phyloP scores from a whole-genome alignment of 2,797 vertebrate genomes.

The Crocidura indochinensis region DNA sequence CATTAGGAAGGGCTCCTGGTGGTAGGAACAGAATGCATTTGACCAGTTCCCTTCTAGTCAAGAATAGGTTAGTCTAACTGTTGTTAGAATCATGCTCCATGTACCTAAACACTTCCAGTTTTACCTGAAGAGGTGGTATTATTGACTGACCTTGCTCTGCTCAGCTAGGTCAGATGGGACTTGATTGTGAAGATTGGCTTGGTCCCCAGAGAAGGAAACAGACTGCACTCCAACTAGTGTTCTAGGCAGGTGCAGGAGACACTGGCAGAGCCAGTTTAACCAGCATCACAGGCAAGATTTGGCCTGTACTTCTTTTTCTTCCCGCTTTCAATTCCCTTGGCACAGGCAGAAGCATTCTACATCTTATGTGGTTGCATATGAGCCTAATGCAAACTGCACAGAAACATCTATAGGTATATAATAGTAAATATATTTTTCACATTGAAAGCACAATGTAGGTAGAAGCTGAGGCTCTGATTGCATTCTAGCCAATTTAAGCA shows the following conservation, averaged over 20 bases:
- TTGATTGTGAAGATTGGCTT: background rate
- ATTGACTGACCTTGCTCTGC: conserved; percentile 23
- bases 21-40: background rate
- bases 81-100: conserved; percentile 18
- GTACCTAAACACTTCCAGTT: conserved; percentile 37
- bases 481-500: conserved; percentile 55
- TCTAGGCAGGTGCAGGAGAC: conserved; percentile 53
- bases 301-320: background rate
- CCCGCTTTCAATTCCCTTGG: conserved; percentile 55
- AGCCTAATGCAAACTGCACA: conserved; percentile 13
- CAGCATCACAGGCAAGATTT: conserved; percentile 62
- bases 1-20: conserved; percentile 8
- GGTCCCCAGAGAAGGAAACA: conserved; percentile 57
- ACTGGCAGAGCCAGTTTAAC: conserved; percentile 77
- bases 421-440: background rate
- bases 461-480: conserved; percentile 64
- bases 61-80: conserved; percentile 15
- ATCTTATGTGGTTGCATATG: conserved; percentile 29
- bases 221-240: conserved; percentile 43
- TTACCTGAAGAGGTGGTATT: conserved; percentile 47
- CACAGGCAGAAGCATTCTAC: conserved; percentile 59
- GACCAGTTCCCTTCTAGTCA: conserved; percentile 33
- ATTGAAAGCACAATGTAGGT: conserved; percentile 4
- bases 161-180: conserved; percentile 58
- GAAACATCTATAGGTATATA: background rate